Evolutionary conservation across 2,113 vertebrate species (phyloP), one percentile per base, ranked within the genome.

Genomic region (Sturnira hondurensis): DNA sequence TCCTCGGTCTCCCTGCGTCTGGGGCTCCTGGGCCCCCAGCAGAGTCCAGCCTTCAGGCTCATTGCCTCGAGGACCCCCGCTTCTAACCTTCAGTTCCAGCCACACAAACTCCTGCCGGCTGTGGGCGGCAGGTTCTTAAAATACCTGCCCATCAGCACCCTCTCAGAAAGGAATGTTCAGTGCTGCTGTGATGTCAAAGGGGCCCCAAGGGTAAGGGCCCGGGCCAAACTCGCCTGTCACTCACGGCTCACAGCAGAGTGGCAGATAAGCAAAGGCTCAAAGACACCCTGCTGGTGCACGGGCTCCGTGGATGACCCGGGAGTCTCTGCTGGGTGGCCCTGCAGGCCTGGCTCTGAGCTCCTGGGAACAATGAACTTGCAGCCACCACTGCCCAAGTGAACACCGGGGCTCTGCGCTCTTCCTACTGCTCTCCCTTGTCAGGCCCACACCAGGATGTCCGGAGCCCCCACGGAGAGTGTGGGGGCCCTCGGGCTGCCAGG

Each of bases 81-180:
- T 91, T 94, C 63, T 77, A 84, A 41, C 54, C 83, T 83, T 67
- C 92, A 74, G 63, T 95, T 22, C 43, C 78, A 94, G 61, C 47
- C 76, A 24, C 33, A 20, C 19, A 77, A 74, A 43, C 26, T 33
- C 16, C 38, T 31, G 89, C 61, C 89, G 95, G 95, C 95, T 95
- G 61, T 4, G 52, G 71, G 47, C 50, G 67, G 47, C 50, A 93
- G 96, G 98, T 98, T 98, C 98, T 97, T 98, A 91, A 98, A 97
- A 97, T 98, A 96, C 96, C 98, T 98, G 96, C 98, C 98, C 98
- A 97, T 99, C 99, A 98, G 95, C 98, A 98, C 98, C 98, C 98
- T 99, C 98, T 99, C 52, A 93, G 96, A 96, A 96, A 98, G 97
- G 98, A 98, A 99, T 99, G 99, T 98, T 98, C 99, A 98, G 98